These are phyloP conservation scores for Chinchilla lanigera DNA, from an alignment of 2,113 vertebrate genomes.

Conservation along the genomic window DNA sequence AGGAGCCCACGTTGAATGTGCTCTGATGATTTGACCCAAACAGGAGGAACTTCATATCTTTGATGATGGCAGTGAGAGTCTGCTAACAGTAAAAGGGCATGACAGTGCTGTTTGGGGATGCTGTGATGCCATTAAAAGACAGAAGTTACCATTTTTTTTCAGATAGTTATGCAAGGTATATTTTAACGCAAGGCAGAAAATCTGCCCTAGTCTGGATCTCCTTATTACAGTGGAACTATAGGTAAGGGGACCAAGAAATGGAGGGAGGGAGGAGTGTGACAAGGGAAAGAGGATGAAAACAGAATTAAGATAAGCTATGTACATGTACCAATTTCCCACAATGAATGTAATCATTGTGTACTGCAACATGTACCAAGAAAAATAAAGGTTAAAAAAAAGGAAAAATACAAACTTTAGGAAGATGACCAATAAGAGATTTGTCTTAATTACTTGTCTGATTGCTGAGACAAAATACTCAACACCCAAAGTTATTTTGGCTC, in stretches of 20 bases:
- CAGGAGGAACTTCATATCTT: neutral
- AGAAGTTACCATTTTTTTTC: neutral
- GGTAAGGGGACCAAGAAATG: neutral
- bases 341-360: neutral
- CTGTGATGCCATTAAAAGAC: neutral
- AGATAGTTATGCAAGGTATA: neutral
- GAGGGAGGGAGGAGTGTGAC: neutral
- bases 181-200: neutral
- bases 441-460: neutral
- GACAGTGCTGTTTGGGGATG: neutral
- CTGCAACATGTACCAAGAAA: neutral
- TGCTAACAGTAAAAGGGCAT: neutral
- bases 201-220: neutral
- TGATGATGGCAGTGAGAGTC: neutral
- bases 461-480: neutral
- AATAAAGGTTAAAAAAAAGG: neutral
- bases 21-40: neutral
- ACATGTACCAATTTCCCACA: neutral
- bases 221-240: neutral
- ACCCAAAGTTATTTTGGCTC: neutral
- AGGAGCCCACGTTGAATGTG: neutral
- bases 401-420: neutral
- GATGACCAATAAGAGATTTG: neutral
- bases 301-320: neutral
- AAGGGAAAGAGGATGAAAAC: neutral